Conservation (phyloP, 2,888 invertebrate genomes). For the Linnaemya vulpina region DNA sequence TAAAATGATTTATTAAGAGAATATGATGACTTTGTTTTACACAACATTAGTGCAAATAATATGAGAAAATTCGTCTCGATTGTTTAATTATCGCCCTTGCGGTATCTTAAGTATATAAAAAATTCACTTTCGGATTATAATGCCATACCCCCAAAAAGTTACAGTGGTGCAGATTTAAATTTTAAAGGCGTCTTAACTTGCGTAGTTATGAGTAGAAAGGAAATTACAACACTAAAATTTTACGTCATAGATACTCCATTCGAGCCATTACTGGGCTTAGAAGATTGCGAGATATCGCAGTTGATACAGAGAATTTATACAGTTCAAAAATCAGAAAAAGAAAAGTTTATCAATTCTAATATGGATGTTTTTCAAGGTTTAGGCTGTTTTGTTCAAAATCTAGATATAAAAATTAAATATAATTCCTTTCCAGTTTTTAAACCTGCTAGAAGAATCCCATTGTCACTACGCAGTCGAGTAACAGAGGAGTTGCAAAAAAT, state of each 20-base stretch:
- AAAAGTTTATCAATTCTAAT: constrained; percentile 28
- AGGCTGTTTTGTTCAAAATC: constrained; percentile 62
- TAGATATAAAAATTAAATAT: constrained; percentile 63
- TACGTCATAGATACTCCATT: constrained; percentile 52
- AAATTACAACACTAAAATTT: constrained; percentile 65
- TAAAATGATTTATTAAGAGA: constrained; percentile 9
- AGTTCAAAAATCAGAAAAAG: constrained; percentile 26
- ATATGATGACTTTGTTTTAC: constrained; percentile 40
- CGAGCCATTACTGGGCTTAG: constrained; percentile 45
- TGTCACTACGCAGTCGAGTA: constrained; percentile 54
- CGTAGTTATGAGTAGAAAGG: constrained; percentile 40
- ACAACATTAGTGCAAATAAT: constrained; percentile 4
- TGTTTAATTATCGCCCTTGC: constrained; percentile 58
- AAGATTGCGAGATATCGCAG: constrained; percentile 45
- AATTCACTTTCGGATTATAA: constrained; percentile 42
- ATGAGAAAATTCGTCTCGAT: constrained; percentile 55
- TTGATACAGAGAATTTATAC: constrained; percentile 47
- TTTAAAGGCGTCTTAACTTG: not conserved
- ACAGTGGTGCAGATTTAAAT: not conserved
- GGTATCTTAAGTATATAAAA: constrained; percentile 58
- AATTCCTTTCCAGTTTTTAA: constrained; percentile 59
- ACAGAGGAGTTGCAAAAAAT: constrained; percentile 54
- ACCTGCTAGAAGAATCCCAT: constrained; percentile 65
- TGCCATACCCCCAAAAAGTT: constrained; percentile 37
- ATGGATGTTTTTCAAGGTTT: constrained; percentile 64